Percentiles rank a stretch among this genome's conserved stretches.
phyloP scores from a whole-genome alignment of 2,888 invertebrate species.

The Nephrotoma guestfalica region DNA sequence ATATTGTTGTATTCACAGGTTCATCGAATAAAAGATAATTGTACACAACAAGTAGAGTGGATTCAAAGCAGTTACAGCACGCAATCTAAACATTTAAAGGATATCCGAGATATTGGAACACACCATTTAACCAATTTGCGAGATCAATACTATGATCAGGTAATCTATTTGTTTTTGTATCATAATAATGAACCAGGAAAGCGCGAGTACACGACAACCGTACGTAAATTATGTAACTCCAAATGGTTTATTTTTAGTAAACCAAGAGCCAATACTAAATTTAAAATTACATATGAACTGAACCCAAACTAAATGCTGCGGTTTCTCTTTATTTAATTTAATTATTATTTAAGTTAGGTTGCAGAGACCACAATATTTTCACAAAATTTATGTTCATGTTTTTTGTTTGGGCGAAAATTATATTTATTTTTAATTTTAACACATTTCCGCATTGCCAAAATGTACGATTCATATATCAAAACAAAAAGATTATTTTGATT shows the following conservation, averaged over 20 bases:
- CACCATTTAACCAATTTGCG: constrained; percentile 70
- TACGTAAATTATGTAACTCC: not conserved
- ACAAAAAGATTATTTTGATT: not conserved
- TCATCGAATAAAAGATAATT: constrained; percentile 83
- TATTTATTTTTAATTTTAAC: not conserved
- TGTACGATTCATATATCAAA: no score
- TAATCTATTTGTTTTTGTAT: constrained; percentile 22
- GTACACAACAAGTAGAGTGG: constrained; percentile 86
- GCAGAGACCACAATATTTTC: not conserved
- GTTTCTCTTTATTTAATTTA: not conserved
- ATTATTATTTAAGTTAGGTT: not conserved
- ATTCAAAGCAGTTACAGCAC: constrained; percentile 81
- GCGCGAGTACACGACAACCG: no score
- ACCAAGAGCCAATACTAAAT: not conserved
- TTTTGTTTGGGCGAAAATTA: not conserved
- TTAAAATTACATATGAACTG: not conserved
- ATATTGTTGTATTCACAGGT: constrained; percentile 38
- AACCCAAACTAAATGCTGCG: not conserved
- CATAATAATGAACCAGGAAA: no score
- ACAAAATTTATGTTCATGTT: not conserved
- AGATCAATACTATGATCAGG: constrained; percentile 90
- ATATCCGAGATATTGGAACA: constrained; percentile 83
- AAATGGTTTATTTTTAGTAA: not conserved
- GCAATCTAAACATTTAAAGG: constrained; percentile 72
- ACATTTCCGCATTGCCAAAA: not conserved